Evolutionary conservation across 1,140 invertebrate species (phyloP).

Genomic region (Cherax quadricarinatus): DNA sequence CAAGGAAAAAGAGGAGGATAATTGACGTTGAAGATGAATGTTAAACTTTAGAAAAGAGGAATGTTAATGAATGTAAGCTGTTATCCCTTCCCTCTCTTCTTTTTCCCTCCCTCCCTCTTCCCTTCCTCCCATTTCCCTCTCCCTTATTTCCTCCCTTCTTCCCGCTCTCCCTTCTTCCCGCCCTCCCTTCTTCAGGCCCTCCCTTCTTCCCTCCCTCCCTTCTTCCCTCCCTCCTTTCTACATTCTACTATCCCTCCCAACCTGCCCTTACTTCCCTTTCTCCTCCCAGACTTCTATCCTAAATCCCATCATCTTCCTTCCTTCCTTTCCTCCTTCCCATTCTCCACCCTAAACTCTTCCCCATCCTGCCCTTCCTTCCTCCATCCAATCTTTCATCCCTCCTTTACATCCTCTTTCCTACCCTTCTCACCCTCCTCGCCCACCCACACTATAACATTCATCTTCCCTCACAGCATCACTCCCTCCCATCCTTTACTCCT

Average conservation of each 20-base stretch:
- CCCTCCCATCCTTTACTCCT: too few relatives aligned
- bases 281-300: background rate
- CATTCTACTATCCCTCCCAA: background rate
- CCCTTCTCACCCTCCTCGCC: background rate
- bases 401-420: background rate
- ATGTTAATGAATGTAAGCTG: too few relatives aligned
- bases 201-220: background rate
- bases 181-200: background rate
- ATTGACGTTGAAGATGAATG: too few relatives aligned
- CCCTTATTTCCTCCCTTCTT: background rate
- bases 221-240: background rate
- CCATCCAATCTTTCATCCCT: background rate
- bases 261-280: background rate
- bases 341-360: background rate
- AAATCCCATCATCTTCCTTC: background rate
- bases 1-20: too few relatives aligned
- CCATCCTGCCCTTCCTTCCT: too few relatives aligned
- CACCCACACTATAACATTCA: too few relatives aligned
- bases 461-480: too few relatives aligned
- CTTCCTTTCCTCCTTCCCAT: background rate
- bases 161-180: background rate
- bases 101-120: background rate
- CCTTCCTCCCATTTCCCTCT: background rate
- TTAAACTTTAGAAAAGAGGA: too few relatives aligned
- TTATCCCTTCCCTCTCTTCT: too few relatives aligned